Percentiles rank a stretch among this genome's conserved stretches.
Evolutionary conservation across 2,888 invertebrate species (phyloP).

Genomic region (Odiellus spinosus): DNA sequence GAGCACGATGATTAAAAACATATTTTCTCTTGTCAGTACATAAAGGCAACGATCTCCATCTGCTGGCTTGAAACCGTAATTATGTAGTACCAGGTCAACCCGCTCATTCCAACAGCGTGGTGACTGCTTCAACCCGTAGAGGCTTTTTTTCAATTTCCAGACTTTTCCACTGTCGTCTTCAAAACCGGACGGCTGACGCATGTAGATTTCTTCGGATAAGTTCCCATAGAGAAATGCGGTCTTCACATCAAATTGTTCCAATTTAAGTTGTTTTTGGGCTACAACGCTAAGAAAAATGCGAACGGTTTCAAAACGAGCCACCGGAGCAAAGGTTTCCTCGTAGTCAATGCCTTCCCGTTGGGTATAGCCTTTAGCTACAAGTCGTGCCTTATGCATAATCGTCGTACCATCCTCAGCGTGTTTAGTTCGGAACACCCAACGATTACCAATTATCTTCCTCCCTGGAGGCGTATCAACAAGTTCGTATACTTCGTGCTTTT

Average conservation of each 20-base stretch:
- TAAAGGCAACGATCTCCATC: constrained; percentile 19
- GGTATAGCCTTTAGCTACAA: no score
- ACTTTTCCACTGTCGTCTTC: constrained; percentile 1
- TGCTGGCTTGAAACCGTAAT: no score
- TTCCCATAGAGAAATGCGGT: constrained; percentile 19
- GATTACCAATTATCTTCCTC: not conserved
- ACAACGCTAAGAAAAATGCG: constrained; percentile 13
- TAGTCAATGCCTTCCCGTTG: no score
- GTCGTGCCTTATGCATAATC: constrained; percentile 21
- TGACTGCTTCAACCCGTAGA: constrained; percentile 21
- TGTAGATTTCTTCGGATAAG: constrained; percentile 14
- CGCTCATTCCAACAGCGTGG: constrained; percentile 15
- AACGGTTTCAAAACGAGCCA: no score
- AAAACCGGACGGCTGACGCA: constrained; percentile 17
- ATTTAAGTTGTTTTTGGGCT: constrained; percentile 3
- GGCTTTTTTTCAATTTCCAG: constrained; percentile 12
- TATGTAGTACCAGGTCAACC: constrained; percentile 8
- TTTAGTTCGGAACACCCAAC: constrained; percentile 10
- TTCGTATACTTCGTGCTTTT: not conserved
- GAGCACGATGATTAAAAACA: constrained; percentile 10
- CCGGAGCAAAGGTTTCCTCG: no score
- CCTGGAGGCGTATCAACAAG: constrained; percentile 4
- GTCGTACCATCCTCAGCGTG: constrained; percentile 2
- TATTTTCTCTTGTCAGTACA: no score
- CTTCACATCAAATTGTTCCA: constrained; percentile 17